A percentile compares a stretch with the other conserved stretches of the same genome.
Evolutionary conservation across 2,888 invertebrate genomes (phyloP).

Genomic region (Prostheceraeus crozeri): DNA sequence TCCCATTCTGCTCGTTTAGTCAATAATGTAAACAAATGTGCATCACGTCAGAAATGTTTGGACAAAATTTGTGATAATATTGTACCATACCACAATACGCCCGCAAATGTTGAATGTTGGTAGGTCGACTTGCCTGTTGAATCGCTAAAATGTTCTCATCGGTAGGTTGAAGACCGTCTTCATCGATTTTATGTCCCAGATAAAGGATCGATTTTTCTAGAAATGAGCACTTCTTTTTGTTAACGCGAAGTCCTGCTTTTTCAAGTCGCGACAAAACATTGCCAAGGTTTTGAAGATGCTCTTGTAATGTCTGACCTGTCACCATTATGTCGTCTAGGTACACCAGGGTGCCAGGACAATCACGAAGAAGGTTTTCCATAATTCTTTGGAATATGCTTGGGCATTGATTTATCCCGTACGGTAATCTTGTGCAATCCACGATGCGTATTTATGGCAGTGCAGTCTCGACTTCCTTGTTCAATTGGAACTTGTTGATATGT

Average conservation of each 20-base stretch:
- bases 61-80: constrained; percentile 25
- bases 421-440: constrained; percentile 10
- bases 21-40: constrained; percentile 5
- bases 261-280: neutral
- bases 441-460: constrained; percentile 11
- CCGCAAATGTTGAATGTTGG: constrained; percentile 15
- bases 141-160: constrained; percentile 26
- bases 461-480: constrained; percentile 1
- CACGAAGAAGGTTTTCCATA: constrained; percentile 19
- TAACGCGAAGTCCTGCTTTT: neutral
- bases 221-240: constrained; percentile 19
- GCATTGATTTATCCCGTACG: neutral
- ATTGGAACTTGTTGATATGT: constrained; percentile 10
- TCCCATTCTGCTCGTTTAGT: constrained; percentile 3
- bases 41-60: neutral
- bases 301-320: constrained; percentile 25
- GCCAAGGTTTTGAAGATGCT: constrained; percentile 30
- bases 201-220: constrained; percentile 22
- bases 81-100: constrained; percentile 25
- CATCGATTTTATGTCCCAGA: constrained; percentile 30
- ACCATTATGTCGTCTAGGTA: constrained; percentile 32
- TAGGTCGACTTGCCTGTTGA: constrained; percentile 12
- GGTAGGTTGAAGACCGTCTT: constrained; percentile 22
- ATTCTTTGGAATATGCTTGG: constrained; percentile 4
- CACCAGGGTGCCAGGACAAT: constrained; percentile 23